These are phyloP conservation scores for Bergia puertoricense DNA, from an alignment of 92 coral and sea anemone genomes.

Conservation along the genomic window DNA sequence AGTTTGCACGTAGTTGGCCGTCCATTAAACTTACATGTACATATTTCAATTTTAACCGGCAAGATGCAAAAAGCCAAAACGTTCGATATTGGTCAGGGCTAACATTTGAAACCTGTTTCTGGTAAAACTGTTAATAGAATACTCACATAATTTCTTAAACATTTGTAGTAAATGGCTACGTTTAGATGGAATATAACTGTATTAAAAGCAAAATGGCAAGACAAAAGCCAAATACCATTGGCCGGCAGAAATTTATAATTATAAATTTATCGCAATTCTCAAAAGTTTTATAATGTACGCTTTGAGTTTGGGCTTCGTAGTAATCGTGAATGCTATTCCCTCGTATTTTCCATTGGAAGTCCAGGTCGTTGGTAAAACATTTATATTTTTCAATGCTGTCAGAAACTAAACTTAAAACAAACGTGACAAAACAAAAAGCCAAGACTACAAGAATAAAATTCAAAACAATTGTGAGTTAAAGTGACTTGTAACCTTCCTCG, in stretches of 20 bases:
- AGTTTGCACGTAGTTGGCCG: background rate
- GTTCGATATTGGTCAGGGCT: too few relatives aligned
- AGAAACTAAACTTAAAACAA: background rate
- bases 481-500: constrained; percentile 39
- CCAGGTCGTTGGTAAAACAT: background rate
- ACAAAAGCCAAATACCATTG: background rate
- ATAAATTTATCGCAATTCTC: background rate
- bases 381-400: too few relatives aligned
- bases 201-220: background rate
- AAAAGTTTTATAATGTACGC: too few relatives aligned
- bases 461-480: background rate
- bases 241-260: background rate
- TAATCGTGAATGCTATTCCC: background rate
- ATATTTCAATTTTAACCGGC: too few relatives aligned
- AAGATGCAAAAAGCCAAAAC: too few relatives aligned
- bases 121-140: background rate
- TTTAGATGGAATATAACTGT: background rate
- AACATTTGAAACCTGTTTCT: background rate
- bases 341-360: background rate
- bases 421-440: background rate
- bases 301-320: background rate
- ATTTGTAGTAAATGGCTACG: background rate
- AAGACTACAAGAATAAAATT: background rate
- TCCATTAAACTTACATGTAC: background rate
- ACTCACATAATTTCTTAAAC: background rate